Evolutionary conservation across 2,797 vertebrate genomes (phyloP), one percentile per base, ranked within the genome.

Genomic region (Hafferia zeledoni): DNA sequence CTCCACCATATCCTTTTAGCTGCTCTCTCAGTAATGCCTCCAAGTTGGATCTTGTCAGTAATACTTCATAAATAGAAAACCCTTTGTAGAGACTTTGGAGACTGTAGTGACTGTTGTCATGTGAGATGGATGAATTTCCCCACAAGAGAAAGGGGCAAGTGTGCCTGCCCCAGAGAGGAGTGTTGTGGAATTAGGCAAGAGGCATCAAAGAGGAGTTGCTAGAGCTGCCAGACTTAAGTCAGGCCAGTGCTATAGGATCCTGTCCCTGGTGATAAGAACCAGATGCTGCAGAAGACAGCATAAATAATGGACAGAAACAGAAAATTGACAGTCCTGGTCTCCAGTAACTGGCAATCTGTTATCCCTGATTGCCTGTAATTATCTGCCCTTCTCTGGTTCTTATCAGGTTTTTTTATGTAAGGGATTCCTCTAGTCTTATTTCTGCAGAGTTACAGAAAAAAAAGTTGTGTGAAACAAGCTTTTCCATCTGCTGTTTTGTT

Each of bases 341-440:
- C 60, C 15, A 28, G 60, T 85, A 90, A 82, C 84, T 92, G 79
- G 78, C 78, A 75, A 91, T 59, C 69, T 91, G 69, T 68, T 59
- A 43, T 80, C 53, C 57, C 60, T 81, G 49, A 89, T 77, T 93
- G 84, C 46, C 79, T 60, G 17, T 67, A 87, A 91, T 94, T 89
- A 57, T 89, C 57, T 87, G 24, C 49, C 28, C 19, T 80, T 90
- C 53, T 85, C 78, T 93, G 93, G 50, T 47, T 94, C 72, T 93
- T 92, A 76, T 72, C 70, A 89, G 55, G 7, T 59, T 80, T 78
- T 87, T 83, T 61, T 57, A 78, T 20, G 46, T 72, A 19, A 53
- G 55, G 20, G 46, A 87, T 93, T 74, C 65, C 57, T 69, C 12
- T 74, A 31, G n/a, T 89, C 65, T 64, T 74, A 55, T 75, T 96